Base-by-base conservation (phyloP, 2,113 vertebrate genomes). In the Crocuta crocuta region DNA sequence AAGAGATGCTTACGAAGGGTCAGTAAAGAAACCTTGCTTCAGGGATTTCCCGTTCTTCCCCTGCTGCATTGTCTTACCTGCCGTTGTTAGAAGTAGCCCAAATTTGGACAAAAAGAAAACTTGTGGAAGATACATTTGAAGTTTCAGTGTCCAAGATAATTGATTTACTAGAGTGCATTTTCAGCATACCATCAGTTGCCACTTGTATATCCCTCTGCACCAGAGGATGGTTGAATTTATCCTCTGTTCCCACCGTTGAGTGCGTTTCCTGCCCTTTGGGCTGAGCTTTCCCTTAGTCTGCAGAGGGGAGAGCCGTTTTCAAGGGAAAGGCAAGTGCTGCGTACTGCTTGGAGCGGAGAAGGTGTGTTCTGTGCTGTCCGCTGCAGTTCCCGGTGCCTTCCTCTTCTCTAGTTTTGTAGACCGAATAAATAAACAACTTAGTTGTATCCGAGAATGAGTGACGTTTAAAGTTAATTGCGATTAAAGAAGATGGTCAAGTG, bases 401-500 rank as follows among this genome's bases (percentile, higher is more conserved):
- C n/a, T 80, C 50, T 66, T 53, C 68, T 53, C 16, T 71, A 31
- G 21, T 90, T 94, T 84, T 53, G 4, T 89, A 80, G 71, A 39
- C 50, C 91, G 78, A 73, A 23, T 66, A 66, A 83, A 58, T 76
- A 31, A 79, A 53, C 71, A 53, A 17, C 48, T 81, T 73, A 43
- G 1, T 82, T 70, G 13, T 83, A n/a, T 82, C 24, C n/a, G 33
- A 31, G 33, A 35, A 11, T 89, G 35, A 68, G 12, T 58, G 88
- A 39, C 65, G 63, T 80, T 79, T 92, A 91, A 91, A 95, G 43
- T 95, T 87, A 79, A 33, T 89, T 39, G 71, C 39, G 55, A 89
- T 74, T 50, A 81, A 91, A 74, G 78, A 50, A 94, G 88, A 80
- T 50, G 28, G 19, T 80, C 24, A 93, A 23, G 5, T 86, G 28